phyloP scores from a whole-genome alignment of 2,888 invertebrate species.

The Drosophila nr. medialis region DNA sequence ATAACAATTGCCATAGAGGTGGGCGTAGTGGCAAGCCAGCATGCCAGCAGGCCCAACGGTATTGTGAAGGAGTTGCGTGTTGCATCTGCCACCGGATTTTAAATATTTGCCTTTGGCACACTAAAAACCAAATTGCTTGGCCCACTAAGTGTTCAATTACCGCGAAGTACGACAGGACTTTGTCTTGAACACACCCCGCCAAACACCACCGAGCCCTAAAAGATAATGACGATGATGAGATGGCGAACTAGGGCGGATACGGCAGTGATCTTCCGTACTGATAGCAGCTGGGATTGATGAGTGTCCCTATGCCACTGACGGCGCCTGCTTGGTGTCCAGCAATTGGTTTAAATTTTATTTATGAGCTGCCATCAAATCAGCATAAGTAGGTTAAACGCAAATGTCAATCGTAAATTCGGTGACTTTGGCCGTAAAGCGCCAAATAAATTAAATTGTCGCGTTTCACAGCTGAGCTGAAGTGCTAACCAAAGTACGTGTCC shows the following conservation, averaged over 20 bases:
- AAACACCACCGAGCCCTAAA: conserved; percentile 1
- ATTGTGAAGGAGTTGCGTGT: conserved; percentile 45
- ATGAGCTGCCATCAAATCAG: conserved; percentile 82
- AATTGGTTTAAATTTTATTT: conserved; percentile 82
- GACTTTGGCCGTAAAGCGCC: conserved; percentile 70
- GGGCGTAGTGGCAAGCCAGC: conserved; percentile 24
- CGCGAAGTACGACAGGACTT: conserved; percentile 31
- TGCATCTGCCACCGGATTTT: conserved; percentile 38
- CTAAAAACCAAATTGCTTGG: conserved; percentile 73
- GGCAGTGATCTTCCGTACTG: conserved; percentile 68
- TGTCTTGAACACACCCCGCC: neutral
- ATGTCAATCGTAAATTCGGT: conserved; percentile 82
- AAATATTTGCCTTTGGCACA: conserved; percentile 67
- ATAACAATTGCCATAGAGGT: neutral
- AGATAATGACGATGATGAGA: conserved; percentile 34
- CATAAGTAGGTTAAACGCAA: conserved; percentile 84
- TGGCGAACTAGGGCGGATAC: conserved; percentile 4
- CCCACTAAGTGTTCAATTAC: conserved; percentile 78
- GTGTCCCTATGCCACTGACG: neutral
- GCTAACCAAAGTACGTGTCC: conserved; percentile 73
- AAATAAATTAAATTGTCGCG: conserved; percentile 79
- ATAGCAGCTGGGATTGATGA: conserved; percentile 79
- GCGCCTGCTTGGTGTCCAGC: conserved; percentile 50
- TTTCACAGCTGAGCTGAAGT: conserved; percentile 78
- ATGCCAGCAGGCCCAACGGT: conserved; percentile 2